Base-by-base conservation (phyloP, 2,888 invertebrate species). In the Perizoma flavofasciatum region DNA sequence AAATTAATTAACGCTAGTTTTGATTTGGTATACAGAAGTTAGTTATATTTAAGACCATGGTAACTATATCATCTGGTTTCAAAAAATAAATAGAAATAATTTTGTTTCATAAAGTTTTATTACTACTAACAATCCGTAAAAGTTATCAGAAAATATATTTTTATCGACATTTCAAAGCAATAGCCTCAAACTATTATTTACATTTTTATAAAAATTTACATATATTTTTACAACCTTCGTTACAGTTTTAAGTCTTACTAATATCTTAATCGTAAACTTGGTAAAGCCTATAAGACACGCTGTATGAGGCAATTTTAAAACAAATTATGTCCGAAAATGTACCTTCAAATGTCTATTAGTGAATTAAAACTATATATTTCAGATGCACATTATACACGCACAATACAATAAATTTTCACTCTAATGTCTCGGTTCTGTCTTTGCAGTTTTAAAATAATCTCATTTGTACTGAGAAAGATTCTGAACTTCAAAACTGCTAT, bases 111-210 rank as follows among this genome's bases (percentile, higher is more conserved):
- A 86, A 83, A 84, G 22, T 79, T 85, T 87, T 85, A 88, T 89
- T 86, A 78, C 71, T 33, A 78, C 67, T 83, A 86, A 88, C 86
- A 77, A 75, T 66, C 67, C 69, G 80, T 85, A 86, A 81, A 22
- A 84, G 71, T 75, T 74, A 68, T 80, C 79, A 74, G 73, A 87
- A 88, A 85, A 87, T 87, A 88, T 85, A 82, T 75, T 71, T 71
- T 68, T 51, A 61, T 66, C 61, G 56, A 67, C 65, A 66, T 56
- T 64, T 63, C 64, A 73, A 65, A 55, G 62, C 44, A 55, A 63
- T 65, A 55, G 58, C 61, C 43, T 39, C 59, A 88, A 87, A 83
- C 88, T 85, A 83, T 77, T 82, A 85, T 83, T 73, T 81, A 86
- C 82, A 82, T 60, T 37, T 64, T 49, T 71, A 68, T 74, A 79